Conservation (phyloP, 1,140 invertebrate species). For the Lasioglossum baleicum region DNA sequence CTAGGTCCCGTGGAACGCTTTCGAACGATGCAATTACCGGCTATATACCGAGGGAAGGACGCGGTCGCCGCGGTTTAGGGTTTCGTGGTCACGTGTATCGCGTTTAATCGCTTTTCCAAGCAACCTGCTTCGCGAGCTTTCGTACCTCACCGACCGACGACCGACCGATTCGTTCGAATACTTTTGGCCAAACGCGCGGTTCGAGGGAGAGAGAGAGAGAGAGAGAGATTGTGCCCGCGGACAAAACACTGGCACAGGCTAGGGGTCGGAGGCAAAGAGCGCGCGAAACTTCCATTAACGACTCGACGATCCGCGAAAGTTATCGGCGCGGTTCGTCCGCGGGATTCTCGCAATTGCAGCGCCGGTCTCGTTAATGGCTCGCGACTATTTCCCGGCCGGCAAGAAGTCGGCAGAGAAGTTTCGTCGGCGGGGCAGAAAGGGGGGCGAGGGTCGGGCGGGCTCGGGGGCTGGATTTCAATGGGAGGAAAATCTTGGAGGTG, state of each 20-base stretch:
- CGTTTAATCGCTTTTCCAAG: constrained; percentile 43
- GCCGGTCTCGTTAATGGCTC: constrained; percentile 33
- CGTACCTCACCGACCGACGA: no score
- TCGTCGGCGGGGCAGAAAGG: no score
- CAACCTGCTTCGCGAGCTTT: no score
- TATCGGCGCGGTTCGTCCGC: constrained; percentile 31
- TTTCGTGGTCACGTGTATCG: constrained; percentile 44
- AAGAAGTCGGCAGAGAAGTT: no score
- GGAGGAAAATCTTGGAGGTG: constrained; percentile 71
- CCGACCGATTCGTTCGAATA: no score
- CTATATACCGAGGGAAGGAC: constrained; percentile 27
- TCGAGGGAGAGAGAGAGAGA: no score
- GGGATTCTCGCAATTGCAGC: no score
- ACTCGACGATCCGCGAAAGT: constrained; percentile 36
- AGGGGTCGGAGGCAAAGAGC: background rate
- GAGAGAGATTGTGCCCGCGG: no score
- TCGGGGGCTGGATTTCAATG: constrained; percentile 63
- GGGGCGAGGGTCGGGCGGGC: no score
- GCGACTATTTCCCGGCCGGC: constrained; percentile 56
- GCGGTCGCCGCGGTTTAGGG: constrained; percentile 34
- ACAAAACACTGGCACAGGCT: no score
- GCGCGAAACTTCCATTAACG: constrained; percentile 35
- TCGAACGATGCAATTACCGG: constrained; percentile 50
- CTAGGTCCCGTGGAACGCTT: constrained; percentile 58
- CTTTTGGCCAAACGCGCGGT: no score